Base-by-base conservation (phyloP, 1,140 invertebrate genomes). In the Ladona fulva region DNA sequence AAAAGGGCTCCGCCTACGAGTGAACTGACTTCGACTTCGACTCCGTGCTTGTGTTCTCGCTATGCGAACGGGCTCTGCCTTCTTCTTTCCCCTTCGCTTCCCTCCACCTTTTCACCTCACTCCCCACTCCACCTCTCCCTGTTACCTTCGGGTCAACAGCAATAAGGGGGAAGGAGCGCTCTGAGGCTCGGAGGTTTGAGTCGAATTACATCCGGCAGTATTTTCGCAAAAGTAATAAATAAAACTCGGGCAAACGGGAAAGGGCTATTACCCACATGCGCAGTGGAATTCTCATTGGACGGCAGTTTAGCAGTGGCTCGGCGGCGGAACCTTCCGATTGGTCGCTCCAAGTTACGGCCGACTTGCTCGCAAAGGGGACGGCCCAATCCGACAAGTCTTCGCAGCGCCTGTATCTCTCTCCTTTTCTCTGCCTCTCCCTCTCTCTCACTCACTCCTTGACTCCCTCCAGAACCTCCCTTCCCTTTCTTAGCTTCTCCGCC, bases 191-290 rank as follows among this genome's bases (percentile, higher is more conserved):
- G 29, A 37, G 29, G 29, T 37, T 37, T 37, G 29, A 37, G 29
- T 77, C 59, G 29, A 77, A 79, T 77, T 77, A 79, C 76, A 77
- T 44, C 76, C 78, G 78, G 78, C 25, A 79, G 76, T 79, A 77
- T 42, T 74, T 77, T 79, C 78, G 25, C 78, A 79, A 73, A 74
- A 74, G 78, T 79, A 52, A 79, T 79, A 77, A 79, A 79, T 79
- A 79, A 77, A 79, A 78, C 0, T 16, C 42, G n/a, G 22, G 76
- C 76, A 59, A 24, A 77, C 44, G 44, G 42, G 76, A n/a, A 73
- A 59, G 44, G 44, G 76, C 76, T 77, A 77, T 77, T 74, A 78
- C 73, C 77, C 77, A 74, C 52, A 78, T 74, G 77, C 77, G 77
- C 77, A 78, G 59, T 25, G 19, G 25, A 29, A 16, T 78, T 25